Percentiles rank a stretch among this genome's conserved stretches.
phyloP scores from a whole-genome alignment of 2,113 vertebrate species.

The Bos taurus region DNA sequence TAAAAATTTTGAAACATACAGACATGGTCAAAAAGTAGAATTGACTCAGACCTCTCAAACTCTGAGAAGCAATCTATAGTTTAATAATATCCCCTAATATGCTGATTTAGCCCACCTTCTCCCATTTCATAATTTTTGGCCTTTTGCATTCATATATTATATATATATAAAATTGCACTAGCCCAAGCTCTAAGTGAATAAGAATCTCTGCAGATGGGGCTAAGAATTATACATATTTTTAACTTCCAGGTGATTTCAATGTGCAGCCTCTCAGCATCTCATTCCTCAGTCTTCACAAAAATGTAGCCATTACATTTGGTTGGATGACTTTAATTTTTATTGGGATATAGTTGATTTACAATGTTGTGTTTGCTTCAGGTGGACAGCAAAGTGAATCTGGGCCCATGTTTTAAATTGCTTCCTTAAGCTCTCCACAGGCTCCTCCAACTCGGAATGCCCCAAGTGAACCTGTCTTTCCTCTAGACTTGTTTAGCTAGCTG shows the following conservation, averaged over 20 bases:
- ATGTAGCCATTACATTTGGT: background rate
- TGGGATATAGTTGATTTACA: background rate
- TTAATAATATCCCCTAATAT: background rate
- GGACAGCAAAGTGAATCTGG: background rate
- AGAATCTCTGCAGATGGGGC: background rate
- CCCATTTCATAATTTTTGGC: background rate
- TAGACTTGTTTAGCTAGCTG: background rate
- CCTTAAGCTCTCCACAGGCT: background rate
- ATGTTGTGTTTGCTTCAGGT: background rate
- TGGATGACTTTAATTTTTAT: background rate
- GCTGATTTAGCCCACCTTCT: background rate
- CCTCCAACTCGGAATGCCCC: background rate
- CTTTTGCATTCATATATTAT: background rate
- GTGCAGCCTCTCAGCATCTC: background rate
- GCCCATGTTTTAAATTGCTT: background rate
- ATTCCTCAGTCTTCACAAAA: background rate
- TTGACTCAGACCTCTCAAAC: background rate
- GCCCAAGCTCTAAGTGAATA: background rate
- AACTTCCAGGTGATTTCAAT: background rate
- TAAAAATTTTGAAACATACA: background rate
- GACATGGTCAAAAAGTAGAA: background rate
- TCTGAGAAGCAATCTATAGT: background rate
- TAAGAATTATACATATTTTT: background rate
- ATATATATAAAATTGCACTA: background rate
- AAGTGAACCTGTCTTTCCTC: background rate